Evolutionary conservation across 2,113 vertebrate genomes (phyloP), one percentile per base, ranked within the genome.

Genomic region (Apeltes quadracus): DNA sequence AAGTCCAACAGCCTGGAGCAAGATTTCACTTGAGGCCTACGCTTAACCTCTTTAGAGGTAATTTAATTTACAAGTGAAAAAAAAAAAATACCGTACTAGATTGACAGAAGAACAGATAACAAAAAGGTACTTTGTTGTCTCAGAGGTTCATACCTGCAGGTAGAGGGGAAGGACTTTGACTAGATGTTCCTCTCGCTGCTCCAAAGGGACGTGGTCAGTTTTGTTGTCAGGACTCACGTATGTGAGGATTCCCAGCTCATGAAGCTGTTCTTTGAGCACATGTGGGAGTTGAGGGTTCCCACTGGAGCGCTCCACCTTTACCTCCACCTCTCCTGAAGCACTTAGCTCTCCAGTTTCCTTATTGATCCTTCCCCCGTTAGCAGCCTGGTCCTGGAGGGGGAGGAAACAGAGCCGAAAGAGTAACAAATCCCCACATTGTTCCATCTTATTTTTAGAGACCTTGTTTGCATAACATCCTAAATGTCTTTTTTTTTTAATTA

Each of bases 301-400:
- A 80, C 38, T 65, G 14, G 64, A 66, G 55, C 70, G 73, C 51
- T 78, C 74, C n/a, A 36, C 57, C 56, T 85, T 90, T 64, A 84
- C 5, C 44, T 86, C 87, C 80, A 80, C 76, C 68, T 93, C 91
- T 16, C 91, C 92, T 6, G 91, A 93, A 41, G 89, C 84, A 72
- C 90, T 91, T 71, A 94, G 79, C 81, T 93, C 93, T 27, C 89
- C 91, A 0, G 89, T 93, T 85, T 93, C 91, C 59, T 91, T 91
- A 72, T 91, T 92, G 77, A 92, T 90, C 81, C 85, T 87, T 41
- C 92, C 91, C 55, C 80, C 87, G 61, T 87, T 89, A 46, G 63
- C 53, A 39, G 23, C 73, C n/a, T 61, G 56, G 59, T 84, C 81
- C 88, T 90, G 27, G 25, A 36, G 15, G 0, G 34, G 10, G 3